Base-by-base conservation (phyloP, 2,113 vertebrate species). In the Capricornis sumatraensis region DNA sequence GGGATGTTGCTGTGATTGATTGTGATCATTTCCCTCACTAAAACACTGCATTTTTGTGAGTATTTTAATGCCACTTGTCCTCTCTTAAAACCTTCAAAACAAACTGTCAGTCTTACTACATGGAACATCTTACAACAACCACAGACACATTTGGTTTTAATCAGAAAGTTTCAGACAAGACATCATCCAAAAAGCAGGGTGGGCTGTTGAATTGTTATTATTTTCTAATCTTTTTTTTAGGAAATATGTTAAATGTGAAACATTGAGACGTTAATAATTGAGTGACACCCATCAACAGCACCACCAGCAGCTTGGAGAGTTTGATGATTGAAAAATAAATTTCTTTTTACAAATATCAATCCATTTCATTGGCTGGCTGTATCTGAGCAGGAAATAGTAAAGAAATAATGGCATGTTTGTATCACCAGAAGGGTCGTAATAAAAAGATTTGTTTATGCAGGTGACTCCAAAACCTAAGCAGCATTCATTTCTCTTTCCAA, bases 401-500 rank as follows among this genome's bases (percentile, higher is more conserved):
- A 40, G 67, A 60, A 82, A 40, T 28, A 36, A 64, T 36, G 17
- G 5, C 25, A 30, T 19, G 16, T 55, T 47, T 23, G 0, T 79
- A 25, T 36, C 67, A 71, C 33, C 50, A 89, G 16, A 92, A 13
- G 27, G 19, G 36, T 89, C 23, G 2, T 62, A 81, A 81, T 57
- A 40, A 89, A 67, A 95, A 87, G 21, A 2, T 60, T 71, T 93
- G 45, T 47, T 85, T 64, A 36, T 53, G 17, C 23, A 55, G 67
- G 40, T 67, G 64, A 86, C 36, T 86, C 30, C 40, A 88, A 95
- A 95, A 58, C 47, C 85, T 45, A 52, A 84, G 36, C 8, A 52
- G n/a, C 62, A 87, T 89, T 67, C 57, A 64, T 94, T 83, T 96
- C 33, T 78, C 40, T 94, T 97, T 98, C 36, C 89, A 94, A 96